Evolutionary conservation across 2,113 vertebrate genomes (phyloP).

Genomic region (Micromys minutus): DNA sequence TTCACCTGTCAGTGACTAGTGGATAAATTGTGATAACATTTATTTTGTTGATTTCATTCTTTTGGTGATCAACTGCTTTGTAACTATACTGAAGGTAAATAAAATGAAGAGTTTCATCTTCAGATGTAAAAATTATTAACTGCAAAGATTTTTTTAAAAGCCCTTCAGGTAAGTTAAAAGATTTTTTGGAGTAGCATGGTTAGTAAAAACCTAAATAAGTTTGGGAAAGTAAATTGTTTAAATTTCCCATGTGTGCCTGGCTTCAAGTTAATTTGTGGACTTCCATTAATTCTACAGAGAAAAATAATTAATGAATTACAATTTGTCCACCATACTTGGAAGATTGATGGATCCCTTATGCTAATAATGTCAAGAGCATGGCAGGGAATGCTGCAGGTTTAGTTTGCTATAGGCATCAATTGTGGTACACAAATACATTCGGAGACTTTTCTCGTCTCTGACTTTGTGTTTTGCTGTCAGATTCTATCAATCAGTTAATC

Average conservation of each 20-base stretch:
- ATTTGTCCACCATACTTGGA: conserved; percentile 34
- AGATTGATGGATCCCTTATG: conserved; percentile 47
- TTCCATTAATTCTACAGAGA: conserved; percentile 24
- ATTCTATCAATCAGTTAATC: conserved; percentile 75
- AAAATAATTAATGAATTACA: not conserved
- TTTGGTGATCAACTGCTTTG: not conserved
- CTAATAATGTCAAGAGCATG: conserved; percentile 23
- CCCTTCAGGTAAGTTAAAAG: conserved; percentile 20
- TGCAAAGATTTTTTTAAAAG: conserved; percentile 28
- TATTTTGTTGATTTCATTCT: not conserved
- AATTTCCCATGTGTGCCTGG: not conserved
- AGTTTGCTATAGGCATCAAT: not conserved
- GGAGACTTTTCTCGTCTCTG: conserved; percentile 61
- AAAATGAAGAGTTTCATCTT: not conserved
- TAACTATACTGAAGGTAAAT: conserved; percentile 62
- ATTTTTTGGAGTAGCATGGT: not conserved
- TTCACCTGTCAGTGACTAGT: too few species aligned
- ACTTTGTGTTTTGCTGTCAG: conserved; percentile 68
- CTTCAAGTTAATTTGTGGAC: conserved; percentile 1
- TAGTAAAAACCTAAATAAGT: not conserved
- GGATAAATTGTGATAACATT: not conserved
- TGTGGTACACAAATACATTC: conserved; percentile 8
- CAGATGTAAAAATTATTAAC: conserved; percentile 22
- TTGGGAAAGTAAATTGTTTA: not conserved
- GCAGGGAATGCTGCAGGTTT: not conserved